Conservation (phyloP, 2,888 invertebrate species). For the Aproaerema taeniolella region DNA sequence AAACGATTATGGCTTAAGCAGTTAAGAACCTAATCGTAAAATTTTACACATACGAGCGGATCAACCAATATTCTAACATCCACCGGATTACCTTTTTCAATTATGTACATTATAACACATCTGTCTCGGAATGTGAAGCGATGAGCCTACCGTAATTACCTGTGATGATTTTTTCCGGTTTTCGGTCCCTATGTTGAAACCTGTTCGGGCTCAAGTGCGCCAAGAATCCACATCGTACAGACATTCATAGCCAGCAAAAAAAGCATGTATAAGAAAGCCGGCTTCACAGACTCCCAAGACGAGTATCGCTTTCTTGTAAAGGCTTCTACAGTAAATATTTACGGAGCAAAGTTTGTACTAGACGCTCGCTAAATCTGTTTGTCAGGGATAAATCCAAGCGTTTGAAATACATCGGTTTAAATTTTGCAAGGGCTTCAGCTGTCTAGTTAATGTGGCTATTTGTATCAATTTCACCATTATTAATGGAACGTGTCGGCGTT, state of each 20-base stretch:
- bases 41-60: background rate
- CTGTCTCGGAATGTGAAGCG: constrained; percentile 49
- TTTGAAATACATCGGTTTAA: constrained; percentile 15
- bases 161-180: constrained; percentile 70
- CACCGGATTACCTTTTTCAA: constrained; percentile 29
- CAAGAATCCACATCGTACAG: constrained; percentile 58
- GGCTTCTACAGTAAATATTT: constrained; percentile 33
- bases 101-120: constrained; percentile 38
- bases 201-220: constrained; percentile 62
- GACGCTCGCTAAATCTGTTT: constrained; percentile 30
- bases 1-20: too few species aligned
- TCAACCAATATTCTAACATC: too few species aligned
- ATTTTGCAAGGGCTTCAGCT: constrained; percentile 21
- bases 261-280: constrained; percentile 47
- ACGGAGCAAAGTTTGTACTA: constrained; percentile 28
- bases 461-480: constrained; percentile 44
- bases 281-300: constrained; percentile 40
- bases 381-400: constrained; percentile 23
- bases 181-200: constrained; percentile 61
- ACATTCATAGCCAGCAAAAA: constrained; percentile 50
- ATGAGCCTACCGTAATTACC: constrained; percentile 64
- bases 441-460: constrained; percentile 42
- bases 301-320: constrained; percentile 32
- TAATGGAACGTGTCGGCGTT: constrained; percentile 44
- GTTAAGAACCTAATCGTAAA: background rate